Base-by-base conservation (phyloP, 2,888 invertebrate species). In the Pyrochroa serraticornis region DNA sequence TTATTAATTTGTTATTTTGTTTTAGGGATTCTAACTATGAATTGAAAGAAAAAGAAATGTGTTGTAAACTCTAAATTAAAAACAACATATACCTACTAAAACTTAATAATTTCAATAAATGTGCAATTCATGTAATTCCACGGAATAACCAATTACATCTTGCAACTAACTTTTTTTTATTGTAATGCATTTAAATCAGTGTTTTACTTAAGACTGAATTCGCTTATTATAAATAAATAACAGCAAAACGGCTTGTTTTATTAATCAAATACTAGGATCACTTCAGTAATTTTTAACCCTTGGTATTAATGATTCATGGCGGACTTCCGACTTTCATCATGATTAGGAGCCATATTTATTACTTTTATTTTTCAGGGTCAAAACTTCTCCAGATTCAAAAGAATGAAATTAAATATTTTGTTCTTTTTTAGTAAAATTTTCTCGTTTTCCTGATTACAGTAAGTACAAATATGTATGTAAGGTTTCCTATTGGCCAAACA, bases 1-100 rank as follows among this genome's bases (percentile, higher is more conserved):
- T 44, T 59, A 54, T 54, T 59, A 59, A 58, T 52, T 30, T 22
- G 31, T 13, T 37, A 49, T 59, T 59, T 59, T 59, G 59, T 59
- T 59, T 54, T 59, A 59, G 59, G 59, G 37, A 32, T 45, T 39
- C 35, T 57, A 57, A 41, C 32, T 57, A 37, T 57, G 57, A 51
- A 14, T 39, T 13, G 32, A 39, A 50, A 50, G 46, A 53, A 38
- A 41, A 41, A 41, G n/a, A 3, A 22, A 9, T 41, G 22, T 30
- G 41, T 41, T 46, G 48, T 45, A 59, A 59, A 59, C 50, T 59
- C 38, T 59, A 59, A 59, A 9, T 58, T 48, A 38, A 42, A 38
- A 22, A 30, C 31, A 22, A 30, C 35, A 35, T 34, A 38, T 43
- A 41, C 37, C 32, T 7, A n/a, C 13, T 22, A 22, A 22, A 22